Evolutionary conservation across 2,113 vertebrate genomes (phyloP).

Genomic region (Ameiurus melas): DNA sequence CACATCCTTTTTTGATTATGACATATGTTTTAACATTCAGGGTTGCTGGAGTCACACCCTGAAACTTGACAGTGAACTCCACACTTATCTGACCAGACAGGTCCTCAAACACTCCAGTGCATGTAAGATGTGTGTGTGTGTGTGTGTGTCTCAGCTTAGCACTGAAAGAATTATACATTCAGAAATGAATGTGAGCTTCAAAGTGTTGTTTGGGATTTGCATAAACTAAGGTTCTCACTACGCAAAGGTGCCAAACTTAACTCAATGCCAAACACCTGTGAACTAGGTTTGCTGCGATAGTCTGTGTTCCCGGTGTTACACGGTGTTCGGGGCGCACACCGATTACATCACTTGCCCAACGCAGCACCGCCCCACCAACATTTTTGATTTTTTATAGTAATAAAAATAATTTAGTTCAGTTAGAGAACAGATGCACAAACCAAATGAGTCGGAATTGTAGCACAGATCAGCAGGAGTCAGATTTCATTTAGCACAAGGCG

Average conservation of each 20-base stretch:
- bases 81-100: conserved; percentile 46
- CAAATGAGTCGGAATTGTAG: too few species aligned
- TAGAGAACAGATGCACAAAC: too few species aligned
- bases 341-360: too few species aligned
- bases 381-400: too few species aligned
- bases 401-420: too few species aligned
- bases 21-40: conserved; percentile 27
- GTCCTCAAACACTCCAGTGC: conserved; percentile 31
- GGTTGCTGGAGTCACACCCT: conserved; percentile 31
- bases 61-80: conserved; percentile 17
- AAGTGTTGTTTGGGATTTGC: background rate
- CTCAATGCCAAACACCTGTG: background rate
- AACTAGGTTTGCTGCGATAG: too few species aligned
- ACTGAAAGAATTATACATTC: background rate
- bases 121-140: background rate
- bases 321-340: too few species aligned
- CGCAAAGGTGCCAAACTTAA: background rate
- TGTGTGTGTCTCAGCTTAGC: conserved; percentile 47
- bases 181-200: conserved; percentile 11
- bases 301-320: too few species aligned
- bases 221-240: background rate
- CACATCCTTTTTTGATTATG: conserved; percentile 8
- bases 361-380: too few species aligned
- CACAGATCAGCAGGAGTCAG: too few species aligned
- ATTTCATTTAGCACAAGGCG: too few species aligned